These are phyloP conservation scores for Spicauda simplicius DNA, from an alignment of 2,888 invertebrate species.

Conservation along the genomic window DNA sequence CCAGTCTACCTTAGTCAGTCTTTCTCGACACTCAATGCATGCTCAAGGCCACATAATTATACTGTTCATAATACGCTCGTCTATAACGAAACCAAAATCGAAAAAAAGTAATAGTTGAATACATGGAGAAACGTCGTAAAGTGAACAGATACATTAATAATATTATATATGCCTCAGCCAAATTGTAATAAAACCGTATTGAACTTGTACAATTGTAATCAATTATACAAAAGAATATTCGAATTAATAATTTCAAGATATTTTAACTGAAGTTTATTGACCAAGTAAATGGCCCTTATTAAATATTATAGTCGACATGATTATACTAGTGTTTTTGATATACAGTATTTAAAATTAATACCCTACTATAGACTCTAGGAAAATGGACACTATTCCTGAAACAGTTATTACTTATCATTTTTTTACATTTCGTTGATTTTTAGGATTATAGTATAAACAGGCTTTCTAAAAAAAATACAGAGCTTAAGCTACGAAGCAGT, in stretches of 20 bases:
- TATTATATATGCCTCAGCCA: too few relatives aligned
- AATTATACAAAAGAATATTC: neutral
- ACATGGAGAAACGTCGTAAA: too few relatives aligned
- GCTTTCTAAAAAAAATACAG: too few relatives aligned
- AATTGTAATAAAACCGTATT: too few relatives aligned
- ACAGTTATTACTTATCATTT: neutral
- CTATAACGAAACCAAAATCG: neutral
- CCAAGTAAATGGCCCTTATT: neutral
- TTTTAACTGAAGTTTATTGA: neutral
- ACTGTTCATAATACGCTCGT: neutral
- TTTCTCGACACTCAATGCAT: conserved; percentile 6
- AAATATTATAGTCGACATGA: neutral
- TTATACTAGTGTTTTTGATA: neutral
- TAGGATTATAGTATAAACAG: too few relatives aligned
- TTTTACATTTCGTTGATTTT: too few relatives aligned
- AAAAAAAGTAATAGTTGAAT: neutral
- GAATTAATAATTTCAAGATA: neutral
- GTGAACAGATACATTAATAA: too few relatives aligned
- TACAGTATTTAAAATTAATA: neutral
- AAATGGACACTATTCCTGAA: neutral
- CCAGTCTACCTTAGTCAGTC: conserved; percentile 27
- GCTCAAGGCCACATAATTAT: neutral
- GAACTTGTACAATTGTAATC: too few relatives aligned
- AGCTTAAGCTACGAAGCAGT: too few relatives aligned
- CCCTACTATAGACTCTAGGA: neutral